Evolutionary conservation across 2,888 invertebrate genomes (phyloP).

Genomic region (Drosophila eohydei): DNA sequence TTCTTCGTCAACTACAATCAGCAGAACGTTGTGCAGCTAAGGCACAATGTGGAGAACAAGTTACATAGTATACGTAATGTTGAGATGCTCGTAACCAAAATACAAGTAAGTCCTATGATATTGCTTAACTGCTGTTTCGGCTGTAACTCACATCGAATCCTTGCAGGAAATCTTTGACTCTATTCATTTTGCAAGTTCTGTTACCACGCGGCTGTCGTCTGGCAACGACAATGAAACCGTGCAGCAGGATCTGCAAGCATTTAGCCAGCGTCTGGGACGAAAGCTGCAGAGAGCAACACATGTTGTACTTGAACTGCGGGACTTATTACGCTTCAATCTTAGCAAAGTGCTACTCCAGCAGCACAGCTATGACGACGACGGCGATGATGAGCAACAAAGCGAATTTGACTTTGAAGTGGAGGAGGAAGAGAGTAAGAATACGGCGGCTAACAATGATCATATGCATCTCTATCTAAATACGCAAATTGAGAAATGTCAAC

Average conservation of each 20-base stretch:
- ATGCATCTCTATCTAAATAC: constrained; percentile 77
- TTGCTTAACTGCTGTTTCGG: not conserved
- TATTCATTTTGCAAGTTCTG: constrained; percentile 75
- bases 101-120: constrained; percentile 74
- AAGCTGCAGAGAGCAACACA: constrained; percentile 82
- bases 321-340: constrained; percentile 79
- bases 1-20: constrained; percentile 77
- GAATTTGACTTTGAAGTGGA: constrained; percentile 77
- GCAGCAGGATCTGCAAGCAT: constrained; percentile 74
- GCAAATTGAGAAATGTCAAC: constrained; percentile 77
- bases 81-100: constrained; percentile 83
- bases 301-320: constrained; percentile 78
- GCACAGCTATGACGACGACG: constrained; percentile 58
- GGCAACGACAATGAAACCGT: constrained; percentile 45
- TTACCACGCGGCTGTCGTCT: constrained; percentile 30
- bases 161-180: constrained; percentile 84
- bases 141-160: not conserved
- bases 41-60: constrained; percentile 80
- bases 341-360: constrained; percentile 65
- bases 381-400: constrained; percentile 53
- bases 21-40: constrained; percentile 79
- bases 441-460: constrained; percentile 17
- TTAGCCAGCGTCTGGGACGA: constrained; percentile 75
- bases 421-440: constrained; percentile 60
- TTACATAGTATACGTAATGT: constrained; percentile 82